Evolutionary conservation across 2,113 vertebrate species (phyloP).

Genomic region (Columba janthina): DNA sequence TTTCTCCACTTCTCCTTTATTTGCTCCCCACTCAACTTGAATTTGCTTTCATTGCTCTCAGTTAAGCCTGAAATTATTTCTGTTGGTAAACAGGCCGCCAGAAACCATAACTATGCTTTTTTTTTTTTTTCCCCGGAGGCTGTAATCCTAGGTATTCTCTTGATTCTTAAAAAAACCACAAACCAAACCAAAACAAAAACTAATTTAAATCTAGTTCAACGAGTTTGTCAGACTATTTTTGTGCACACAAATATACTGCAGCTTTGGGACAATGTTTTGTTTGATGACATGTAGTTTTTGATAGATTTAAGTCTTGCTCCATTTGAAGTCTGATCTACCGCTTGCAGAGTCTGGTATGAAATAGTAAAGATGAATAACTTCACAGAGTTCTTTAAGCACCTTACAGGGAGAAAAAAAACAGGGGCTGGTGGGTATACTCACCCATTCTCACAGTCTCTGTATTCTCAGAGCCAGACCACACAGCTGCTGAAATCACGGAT

Average conservation of each 20-base stretch:
- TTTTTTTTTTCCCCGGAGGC: background rate
- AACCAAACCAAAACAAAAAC: background rate
- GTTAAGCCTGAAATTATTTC: background rate
- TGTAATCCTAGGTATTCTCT: background rate
- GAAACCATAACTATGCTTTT: background rate
- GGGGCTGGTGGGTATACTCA: accelerated
- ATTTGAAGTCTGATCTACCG: background rate
- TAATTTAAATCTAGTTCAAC: background rate
- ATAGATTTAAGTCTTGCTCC: background rate
- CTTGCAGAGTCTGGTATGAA: background rate
- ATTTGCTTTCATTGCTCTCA: background rate
- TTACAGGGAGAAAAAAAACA: background rate
- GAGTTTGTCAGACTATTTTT: background rate
- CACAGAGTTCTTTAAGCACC: background rate
- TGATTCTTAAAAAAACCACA: background rate
- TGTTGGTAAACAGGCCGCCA: background rate
- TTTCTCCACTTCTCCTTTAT: background rate
- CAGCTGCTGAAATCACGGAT: background rate
- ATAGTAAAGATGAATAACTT: background rate
- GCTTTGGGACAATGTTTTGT: background rate
- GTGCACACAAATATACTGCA: background rate
- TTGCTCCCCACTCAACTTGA: background rate
- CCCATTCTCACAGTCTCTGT: background rate
- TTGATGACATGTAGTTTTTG: background rate
- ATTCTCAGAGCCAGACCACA: background rate